These are phyloP conservation scores for Aldabrachelys gigantea DNA, from an alignment of 2,113 vertebrate species.

Conservation along the genomic window DNA sequence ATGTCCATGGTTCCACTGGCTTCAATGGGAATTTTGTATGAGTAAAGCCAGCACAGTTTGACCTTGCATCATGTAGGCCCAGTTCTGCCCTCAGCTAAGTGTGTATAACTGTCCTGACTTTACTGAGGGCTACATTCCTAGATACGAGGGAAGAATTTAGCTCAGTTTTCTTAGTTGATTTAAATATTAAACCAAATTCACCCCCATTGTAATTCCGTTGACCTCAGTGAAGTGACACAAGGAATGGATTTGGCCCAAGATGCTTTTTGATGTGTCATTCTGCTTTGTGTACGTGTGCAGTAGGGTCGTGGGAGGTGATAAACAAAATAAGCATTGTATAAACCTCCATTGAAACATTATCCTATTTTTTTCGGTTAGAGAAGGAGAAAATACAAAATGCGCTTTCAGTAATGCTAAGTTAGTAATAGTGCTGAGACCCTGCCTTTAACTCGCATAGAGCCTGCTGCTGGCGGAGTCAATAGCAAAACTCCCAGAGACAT, in stretches of 20 bases:
- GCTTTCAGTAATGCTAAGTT: not conserved
- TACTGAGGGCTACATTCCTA: not conserved
- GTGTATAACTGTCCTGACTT: not conserved
- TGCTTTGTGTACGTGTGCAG: not conserved
- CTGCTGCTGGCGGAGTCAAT: not conserved
- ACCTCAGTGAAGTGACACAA: conserved; percentile 29
- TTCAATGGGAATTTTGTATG: conserved; percentile 3
- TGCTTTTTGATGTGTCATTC: conserved; percentile 12
- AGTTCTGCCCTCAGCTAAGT: not conserved
- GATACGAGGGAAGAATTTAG: conserved; percentile 16
- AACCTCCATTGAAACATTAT: not conserved
- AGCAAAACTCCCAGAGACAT: not conserved
- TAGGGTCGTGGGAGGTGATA: not conserved
- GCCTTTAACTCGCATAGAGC: not conserved
- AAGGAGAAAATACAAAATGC: not conserved
- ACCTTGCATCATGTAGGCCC: not conserved
- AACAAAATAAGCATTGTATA: conserved; percentile 17
- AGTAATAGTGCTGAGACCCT: not conserved
- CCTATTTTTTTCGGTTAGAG: not conserved
- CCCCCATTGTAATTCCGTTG: conserved; percentile 3
- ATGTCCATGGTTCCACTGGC: not conserved
- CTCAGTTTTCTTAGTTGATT: conserved; percentile 32
- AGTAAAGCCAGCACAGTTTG: not conserved
- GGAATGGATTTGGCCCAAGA: conserved; percentile 43
- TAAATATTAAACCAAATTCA: not conserved